Base-by-base conservation (phyloP, 2,797 vertebrate species). In the Falco cherrug region DNA sequence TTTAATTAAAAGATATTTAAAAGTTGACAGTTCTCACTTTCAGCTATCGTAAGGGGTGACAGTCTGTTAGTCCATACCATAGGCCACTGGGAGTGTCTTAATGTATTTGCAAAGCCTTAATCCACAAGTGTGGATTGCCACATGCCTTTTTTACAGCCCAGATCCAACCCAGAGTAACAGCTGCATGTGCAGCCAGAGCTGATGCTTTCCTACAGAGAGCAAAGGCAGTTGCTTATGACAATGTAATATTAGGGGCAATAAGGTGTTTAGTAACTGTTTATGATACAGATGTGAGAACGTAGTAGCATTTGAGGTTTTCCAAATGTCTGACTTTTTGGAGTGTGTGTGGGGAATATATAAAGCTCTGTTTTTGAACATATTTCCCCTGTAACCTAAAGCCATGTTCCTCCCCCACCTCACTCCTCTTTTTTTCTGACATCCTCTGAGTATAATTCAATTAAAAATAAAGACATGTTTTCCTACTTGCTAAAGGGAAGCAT, bases 371-470 rank as follows among this genome's bases (percentile, higher is more conserved):
- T 71, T 89, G 64, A 88, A 50, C 6, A 16, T 50, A 87, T 68
- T 96, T 94, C 57, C 60, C 56, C 39, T 89, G 81, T 87, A 95
- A 92, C 68, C 21, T 75, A 85, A 95, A 82, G 67, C 80, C 15
- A 13, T 37, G 56, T 80, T 92, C 68, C 84, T 96, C 74, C 90
- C 78, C 74, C 63, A 90, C 48, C 45, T 94, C 86, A 71, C 29
- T 96, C 60, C 10, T 88, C 37, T 82, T 86, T 95, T 95, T 87
- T 93, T 57, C 69, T 69, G 87, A 67, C 51, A 89, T 92, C 88
- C 78, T 91, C 68, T 79, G 71, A 97, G 53, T 77, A 87, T 93
- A 97, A 97, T 97, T 94, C 77, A 94, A 95, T 97, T 96, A 95
- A 79, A 93, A 90, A 87, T 84, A 88, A 92, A 89, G 81, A 70